A percentile compares a stretch with the other conserved stretches of the same genome.
Conservation (phyloP, 2,113 vertebrate genomes). For the Sebastes fasciatus region DNA sequence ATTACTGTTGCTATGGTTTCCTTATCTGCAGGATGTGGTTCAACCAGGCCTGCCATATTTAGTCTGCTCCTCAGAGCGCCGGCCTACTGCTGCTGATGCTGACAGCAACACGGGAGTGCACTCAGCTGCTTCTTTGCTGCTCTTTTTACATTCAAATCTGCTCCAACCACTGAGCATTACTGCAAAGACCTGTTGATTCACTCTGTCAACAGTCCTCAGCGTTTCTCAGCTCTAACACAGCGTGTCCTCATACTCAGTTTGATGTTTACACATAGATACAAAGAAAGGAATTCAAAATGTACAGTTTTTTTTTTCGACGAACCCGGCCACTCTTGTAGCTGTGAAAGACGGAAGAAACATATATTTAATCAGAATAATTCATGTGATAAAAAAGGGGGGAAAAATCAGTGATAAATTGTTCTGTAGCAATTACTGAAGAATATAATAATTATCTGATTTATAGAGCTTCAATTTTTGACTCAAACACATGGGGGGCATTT, state of each 20-base stretch:
- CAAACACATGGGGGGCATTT: too few relatives aligned
- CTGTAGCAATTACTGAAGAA: too few relatives aligned
- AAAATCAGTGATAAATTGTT: too few relatives aligned
- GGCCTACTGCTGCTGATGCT: conserved; percentile 54
- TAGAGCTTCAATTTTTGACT: too few relatives aligned
- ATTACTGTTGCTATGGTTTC: conserved; percentile 85
- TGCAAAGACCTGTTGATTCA: not conserved
- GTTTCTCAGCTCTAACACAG: not conserved
- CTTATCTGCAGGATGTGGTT: conserved; percentile 79
- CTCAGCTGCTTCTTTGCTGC: conserved; percentile 29
- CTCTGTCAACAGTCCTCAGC: not conserved
- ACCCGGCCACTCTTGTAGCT: too few relatives aligned
- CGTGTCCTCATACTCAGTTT: not conserved
- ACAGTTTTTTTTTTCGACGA: too few relatives aligned
- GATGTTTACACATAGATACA: not conserved
- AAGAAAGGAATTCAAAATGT: too few relatives aligned
- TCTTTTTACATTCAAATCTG: conserved; percentile 31
- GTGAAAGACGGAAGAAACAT: too few relatives aligned
- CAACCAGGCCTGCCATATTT: conserved; percentile 78
- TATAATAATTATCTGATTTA: too few relatives aligned
- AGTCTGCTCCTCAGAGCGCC: conserved; percentile 58
- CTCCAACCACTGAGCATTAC: not conserved
- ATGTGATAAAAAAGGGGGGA: too few relatives aligned
- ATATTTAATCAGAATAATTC: too few relatives aligned
- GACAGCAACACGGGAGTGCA: conserved; percentile 51